A percentile compares a stretch with the other conserved stretches of the same genome.
phyloP scores from a whole-genome alignment of 2,113 vertebrate genomes.

The Oenanthe melanoleuca region DNA sequence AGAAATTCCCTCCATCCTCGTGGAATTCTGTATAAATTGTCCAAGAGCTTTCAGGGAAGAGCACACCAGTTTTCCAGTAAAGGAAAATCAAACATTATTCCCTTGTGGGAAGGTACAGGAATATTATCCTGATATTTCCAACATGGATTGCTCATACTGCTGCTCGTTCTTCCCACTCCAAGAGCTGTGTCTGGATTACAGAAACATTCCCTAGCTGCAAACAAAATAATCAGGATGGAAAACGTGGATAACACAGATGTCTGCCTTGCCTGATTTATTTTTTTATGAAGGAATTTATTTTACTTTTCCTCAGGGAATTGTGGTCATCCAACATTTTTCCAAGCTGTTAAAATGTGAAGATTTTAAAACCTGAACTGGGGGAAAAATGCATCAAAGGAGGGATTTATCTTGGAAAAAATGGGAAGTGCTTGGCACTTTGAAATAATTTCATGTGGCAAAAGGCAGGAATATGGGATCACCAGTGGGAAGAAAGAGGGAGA shows the following conservation, averaged over 20 bases:
- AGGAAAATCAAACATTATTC: slow-evolving; percentile 56
- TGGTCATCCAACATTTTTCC: background rate
- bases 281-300: background rate
- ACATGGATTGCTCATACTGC: background rate
- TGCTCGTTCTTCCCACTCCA: background rate
- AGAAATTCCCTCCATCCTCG: too few relatives aligned
- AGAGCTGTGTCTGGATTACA: slow-evolving; percentile 7
- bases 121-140: slow-evolving; percentile 64
- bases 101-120: background rate
- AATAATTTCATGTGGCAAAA: background rate
- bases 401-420: background rate
- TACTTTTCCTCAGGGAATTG: background rate
- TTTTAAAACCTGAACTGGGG: background rate
- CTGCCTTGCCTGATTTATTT: background rate
- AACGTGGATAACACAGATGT: background rate
- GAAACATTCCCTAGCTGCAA: slow-evolving; percentile 49
- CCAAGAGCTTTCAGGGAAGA: background rate
- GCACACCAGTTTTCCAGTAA: background rate
- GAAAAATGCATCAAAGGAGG: background rate
- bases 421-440: background rate
- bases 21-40: slow-evolving; percentile 4
- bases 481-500: background rate
- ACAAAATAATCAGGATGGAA: slow-evolving; percentile 57
- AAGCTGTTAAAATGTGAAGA: background rate
- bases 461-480: background rate